Evolutionary conservation across 2,113 vertebrate genomes (phyloP), one percentile per base, ranked within the genome.

Genomic region (Phaethornis superciliosus): DNA sequence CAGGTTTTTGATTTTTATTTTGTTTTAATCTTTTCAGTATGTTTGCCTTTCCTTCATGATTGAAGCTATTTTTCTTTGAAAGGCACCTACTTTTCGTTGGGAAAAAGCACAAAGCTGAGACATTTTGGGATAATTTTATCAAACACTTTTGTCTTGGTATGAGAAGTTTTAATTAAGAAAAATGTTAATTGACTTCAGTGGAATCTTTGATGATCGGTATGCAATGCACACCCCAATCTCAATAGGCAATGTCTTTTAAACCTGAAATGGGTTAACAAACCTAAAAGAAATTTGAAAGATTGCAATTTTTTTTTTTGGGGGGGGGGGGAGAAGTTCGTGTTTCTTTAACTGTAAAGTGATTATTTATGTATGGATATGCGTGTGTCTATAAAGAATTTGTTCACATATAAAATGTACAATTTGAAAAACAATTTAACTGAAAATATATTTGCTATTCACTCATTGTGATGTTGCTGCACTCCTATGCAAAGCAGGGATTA

Each of bases 401-500:
- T 47, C 52, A 26, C 13, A 17, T 28, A 44, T 52, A 77, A 85
- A 77, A 58, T 17, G 42, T 30, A 55, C 26, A 7, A n/a, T 65
- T 65, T 63, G 1, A 30, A 80, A 96, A 85, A 8, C 7, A 55
- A 62, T 83, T 92, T 86, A 12, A 33, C 12, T 56, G 26, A 67
- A 90, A 77, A 77, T 88, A 5, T 62, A 44, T 72, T 87, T 89
- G 62, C 24, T 92, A 4, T 83, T 90, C 16, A 32, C 51, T 93
- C 49, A 28, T 27, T 67, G 18, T 85, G 69, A 69, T 52, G 60
- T 90, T 85, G 23, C 47, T 88, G 63, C 27, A 22, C 37, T 85
- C 52, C 56, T 47, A 74, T 67, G 72, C 85, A 94, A 86, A 93
- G 47, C 13, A 68, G 40, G 58, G 77, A 75, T 86, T 81, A 85